phyloP scores from a whole-genome alignment of 1,140 invertebrate species.

The Sipha flava region DNA sequence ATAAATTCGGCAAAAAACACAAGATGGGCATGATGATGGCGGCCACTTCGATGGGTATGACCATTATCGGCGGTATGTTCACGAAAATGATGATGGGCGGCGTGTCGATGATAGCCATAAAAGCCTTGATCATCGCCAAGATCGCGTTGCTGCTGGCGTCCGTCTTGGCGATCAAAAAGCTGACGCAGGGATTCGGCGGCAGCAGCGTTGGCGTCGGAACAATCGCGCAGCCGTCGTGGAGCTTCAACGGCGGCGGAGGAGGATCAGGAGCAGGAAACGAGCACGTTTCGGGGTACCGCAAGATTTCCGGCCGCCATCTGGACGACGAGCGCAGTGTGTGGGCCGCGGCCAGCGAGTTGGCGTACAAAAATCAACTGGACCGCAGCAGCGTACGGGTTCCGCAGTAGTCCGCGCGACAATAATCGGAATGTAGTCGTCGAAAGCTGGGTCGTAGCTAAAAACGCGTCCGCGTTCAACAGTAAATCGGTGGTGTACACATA shows the following conservation, averaged over 20 bases:
- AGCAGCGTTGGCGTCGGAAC: background rate
- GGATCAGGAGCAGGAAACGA: background rate
- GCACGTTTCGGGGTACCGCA: background rate
- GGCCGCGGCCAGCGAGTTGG: background rate
- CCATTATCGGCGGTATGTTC: background rate
- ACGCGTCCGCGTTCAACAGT: too few relatives aligned
- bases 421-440: too few relatives aligned
- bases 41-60: background rate
- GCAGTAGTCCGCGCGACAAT: too few relatives aligned
- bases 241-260: background rate
- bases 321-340: background rate
- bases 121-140: background rate
- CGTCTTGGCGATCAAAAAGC: background rate
- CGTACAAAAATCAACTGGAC: background rate
- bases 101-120: background rate
- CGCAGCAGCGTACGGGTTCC: too few relatives aligned
- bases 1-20: background rate
- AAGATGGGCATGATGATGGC: conserved; percentile 11
- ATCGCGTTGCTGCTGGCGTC: background rate
- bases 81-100: background rate
- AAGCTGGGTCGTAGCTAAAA: too few relatives aligned
- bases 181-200: background rate
- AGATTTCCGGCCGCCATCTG: background rate
- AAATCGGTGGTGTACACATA: background rate
- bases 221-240: background rate